Conservation (phyloP, 2,888 invertebrate genomes). For the Palloptera scutellata region DNA sequence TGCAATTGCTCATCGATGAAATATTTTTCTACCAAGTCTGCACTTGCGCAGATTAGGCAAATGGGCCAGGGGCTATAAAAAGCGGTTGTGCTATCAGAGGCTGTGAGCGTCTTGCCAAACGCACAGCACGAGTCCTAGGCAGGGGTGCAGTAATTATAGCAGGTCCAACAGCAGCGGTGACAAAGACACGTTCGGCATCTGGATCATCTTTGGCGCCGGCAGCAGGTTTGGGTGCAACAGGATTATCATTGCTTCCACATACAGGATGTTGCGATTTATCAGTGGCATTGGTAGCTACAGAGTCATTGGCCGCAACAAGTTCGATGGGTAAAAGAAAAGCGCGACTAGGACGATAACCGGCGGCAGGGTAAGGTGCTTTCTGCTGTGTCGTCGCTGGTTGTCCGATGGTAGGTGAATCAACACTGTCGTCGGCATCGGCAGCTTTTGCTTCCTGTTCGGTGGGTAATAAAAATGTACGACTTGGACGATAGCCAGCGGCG, state of each 20-base stretch:
- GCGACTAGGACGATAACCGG: slow-evolving; percentile 38
- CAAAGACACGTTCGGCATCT: slow-evolving; percentile 51
- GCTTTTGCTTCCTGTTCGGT: slow-evolving; percentile 35
- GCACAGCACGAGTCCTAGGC: slow-evolving; percentile 25
- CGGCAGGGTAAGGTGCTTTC: slow-evolving; percentile 38
- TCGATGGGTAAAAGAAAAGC: slow-evolving; percentile 43
- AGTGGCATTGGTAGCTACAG: not conserved
- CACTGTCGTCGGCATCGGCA: not conserved
- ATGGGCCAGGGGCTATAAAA: slow-evolving; percentile 34
- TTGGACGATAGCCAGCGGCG: slow-evolving; percentile 53
- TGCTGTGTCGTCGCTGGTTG: no score
- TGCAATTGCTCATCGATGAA: not conserved
- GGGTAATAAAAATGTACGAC: slow-evolving; percentile 50
- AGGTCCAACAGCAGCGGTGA: slow-evolving; percentile 44
- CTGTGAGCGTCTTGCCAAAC: slow-evolving; percentile 39
- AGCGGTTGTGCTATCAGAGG: slow-evolving; percentile 41
- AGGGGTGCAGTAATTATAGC: slow-evolving; percentile 22
- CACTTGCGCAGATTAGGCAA: slow-evolving; percentile 29
- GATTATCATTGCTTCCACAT: slow-evolving; percentile 55
- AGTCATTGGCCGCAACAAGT: slow-evolving; percentile 4
- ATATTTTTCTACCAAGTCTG: slow-evolving; percentile 27
- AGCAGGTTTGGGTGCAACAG: slow-evolving; percentile 53
- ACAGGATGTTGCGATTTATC: slow-evolving; percentile 51
- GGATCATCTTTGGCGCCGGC: slow-evolving; percentile 50
- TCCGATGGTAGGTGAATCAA: not conserved